Base-by-base conservation (phyloP, 1,140 invertebrate genomes). In the Acyrthosiphon pisum region DNA sequence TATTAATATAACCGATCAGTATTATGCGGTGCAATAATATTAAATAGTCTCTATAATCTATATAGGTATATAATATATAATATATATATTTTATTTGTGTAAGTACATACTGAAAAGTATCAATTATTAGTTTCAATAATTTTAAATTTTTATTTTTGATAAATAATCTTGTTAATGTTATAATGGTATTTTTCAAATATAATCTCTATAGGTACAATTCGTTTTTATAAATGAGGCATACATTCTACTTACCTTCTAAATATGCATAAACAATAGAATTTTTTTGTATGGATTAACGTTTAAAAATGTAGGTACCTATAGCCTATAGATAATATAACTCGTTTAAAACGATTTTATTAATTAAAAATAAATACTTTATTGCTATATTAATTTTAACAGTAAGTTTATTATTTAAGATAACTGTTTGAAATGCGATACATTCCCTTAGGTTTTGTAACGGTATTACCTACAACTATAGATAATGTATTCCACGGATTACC, bases 391-490 rank as follows among this genome's bases (percentile, higher is more conserved):
- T n/a, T 76, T 76, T 76, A 35, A 76, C n/a, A n/a, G 9, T 84
- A 46, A 18, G 87, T 50, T 53, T 2, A 37, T 89, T 22, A 53
- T 56, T 89, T 53, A 11, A 37, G 35, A 44, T 60, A 26, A 90
- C 56, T 60, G 35, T 90, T 60, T 56, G 9, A 90, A 60, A 60
- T 60, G 88, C 30, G 37, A 86, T 41, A 37, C 50, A 68, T 68
- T 68, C 89, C 26, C 89, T 68, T 60, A 68, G 53, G 37, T 68
- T 44, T 68, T 68, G n/a, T 60, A 68, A 90, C 88, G 37, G 53
- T 68, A 68, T 68, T 90, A 41, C 41, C 41, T 41, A 90, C 23
- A 44, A 90, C 89, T 30, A 30, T n/a, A 44, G 37, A 68, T 68
- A 90, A 44, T 44, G 81, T 84, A 44, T 53, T 84, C 81, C 18